Base-by-base conservation (phyloP, 2,113 vertebrate genomes). In the Halcyon senegalensis region DNA sequence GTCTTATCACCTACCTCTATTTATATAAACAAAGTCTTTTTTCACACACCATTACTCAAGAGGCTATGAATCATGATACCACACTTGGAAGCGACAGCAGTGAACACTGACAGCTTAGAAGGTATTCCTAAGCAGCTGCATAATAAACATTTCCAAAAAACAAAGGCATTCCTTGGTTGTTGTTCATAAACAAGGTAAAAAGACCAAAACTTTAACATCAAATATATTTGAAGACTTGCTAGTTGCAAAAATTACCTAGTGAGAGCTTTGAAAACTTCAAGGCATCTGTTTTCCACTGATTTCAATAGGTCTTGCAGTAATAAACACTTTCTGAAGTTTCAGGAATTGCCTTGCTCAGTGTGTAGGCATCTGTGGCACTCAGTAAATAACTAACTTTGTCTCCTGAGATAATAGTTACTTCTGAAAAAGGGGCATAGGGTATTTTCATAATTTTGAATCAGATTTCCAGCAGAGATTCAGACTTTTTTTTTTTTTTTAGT, bases 221-320 rank as follows among this genome's bases (percentile, higher is more conserved):
- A 89, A 73, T n/a, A 48, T 41, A 89, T 28, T 93, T 18, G 73
- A 69, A 86, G 59, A 50, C 50, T 74, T 73, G 8, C 5, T 58
- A 44, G 50, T 33, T 86, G 55, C 63, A 86, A 86, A 92, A 94
- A 88, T 67, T 66, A 74, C 50, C 55, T 43, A 76, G 67, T 43
- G 90, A 77, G 75, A 84, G 25, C 46, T 94, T 95, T 91, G 75
- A 85, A 77, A 91, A 89, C 25, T 76, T 94, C 84, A 82, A 93
- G 84, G 44, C 4, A 60, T 31, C 17, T 69, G 14, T 58, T n/a
- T 51, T 84, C 50, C 16, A 50, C 56, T 63, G 35, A 69, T 84
- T 95, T 91, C 76, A 64, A 33, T 43, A 63, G 20, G 13, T 81
- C 77, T 89, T 78, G 19, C 21, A 58, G 19, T n/a, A 50, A 70